Evolutionary conservation across 1,140 invertebrate genomes (phyloP).

Genomic region (Marisa cornuarietis): DNA sequence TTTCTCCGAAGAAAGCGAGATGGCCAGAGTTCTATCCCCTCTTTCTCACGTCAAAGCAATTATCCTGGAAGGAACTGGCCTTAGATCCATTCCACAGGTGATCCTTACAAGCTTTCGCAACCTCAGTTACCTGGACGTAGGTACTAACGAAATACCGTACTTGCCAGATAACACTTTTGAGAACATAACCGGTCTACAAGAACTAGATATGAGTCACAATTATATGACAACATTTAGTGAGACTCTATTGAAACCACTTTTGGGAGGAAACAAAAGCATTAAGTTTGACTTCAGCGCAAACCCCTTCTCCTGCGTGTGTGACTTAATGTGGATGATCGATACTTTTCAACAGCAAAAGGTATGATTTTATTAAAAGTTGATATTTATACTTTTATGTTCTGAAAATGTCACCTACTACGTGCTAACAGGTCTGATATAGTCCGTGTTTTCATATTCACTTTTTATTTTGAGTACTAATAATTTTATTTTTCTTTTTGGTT

Average conservation of each 20-base stretch:
- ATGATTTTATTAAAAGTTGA: not conserved
- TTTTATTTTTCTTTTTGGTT: too few relatives aligned
- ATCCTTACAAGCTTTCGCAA: conserved; percentile 8
- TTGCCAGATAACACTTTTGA: conserved; percentile 15
- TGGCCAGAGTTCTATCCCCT: not conserved
- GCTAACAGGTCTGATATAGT: not conserved
- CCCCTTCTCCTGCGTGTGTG: conserved; percentile 23
- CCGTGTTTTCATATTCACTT: not conserved
- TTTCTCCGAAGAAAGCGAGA: not conserved
- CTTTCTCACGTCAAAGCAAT: conserved; percentile 4
- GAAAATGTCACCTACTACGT: not conserved
- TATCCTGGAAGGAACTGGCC: not conserved
- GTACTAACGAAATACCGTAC: not conserved
- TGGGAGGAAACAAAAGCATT: conserved; percentile 1
- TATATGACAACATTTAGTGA: conserved; percentile 14
- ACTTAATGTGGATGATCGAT: conserved; percentile 21
- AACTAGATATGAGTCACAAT: conserved; percentile 7
- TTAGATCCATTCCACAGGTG: conserved; percentile 5
- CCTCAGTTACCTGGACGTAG: not conserved
- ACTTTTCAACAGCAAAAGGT: not conserved
- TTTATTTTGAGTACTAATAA: not conserved
- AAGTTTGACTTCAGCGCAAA: conserved; percentile 15
- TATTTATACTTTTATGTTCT: not conserved
- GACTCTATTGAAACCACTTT: not conserved
- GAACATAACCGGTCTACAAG: conserved; percentile 12